A percentile compares a stretch with the other conserved stretches of the same genome.
Conservation (phyloP, 2,113 vertebrate species). For the Nanorana parkeri region DNA sequence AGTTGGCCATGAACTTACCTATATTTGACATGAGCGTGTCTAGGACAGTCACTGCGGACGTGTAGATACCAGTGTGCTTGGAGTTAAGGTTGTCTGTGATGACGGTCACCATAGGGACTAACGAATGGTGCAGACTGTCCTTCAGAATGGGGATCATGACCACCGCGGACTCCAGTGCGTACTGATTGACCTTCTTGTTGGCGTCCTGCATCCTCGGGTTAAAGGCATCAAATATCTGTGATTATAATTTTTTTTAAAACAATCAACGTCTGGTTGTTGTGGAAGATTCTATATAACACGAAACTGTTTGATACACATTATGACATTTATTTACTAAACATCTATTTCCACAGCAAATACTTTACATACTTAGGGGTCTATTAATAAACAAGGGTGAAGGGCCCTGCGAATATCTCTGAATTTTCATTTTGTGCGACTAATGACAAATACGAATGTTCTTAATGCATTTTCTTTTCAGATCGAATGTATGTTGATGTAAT, state of each 20-base stretch:
- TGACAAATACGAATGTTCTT: too few species aligned
- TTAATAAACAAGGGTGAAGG: too few species aligned
- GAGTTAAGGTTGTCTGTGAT: constrained; percentile 73
- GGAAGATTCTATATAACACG: too few species aligned
- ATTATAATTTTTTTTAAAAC: constrained; percentile 32
- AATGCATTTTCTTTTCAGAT: too few species aligned
- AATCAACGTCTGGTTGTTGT: too few species aligned
- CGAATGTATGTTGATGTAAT: too few species aligned
- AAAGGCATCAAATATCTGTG: constrained; percentile 75
- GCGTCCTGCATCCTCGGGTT: constrained; percentile 71
- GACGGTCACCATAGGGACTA: constrained; percentile 59
- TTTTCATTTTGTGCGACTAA: too few species aligned
- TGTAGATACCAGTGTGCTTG: constrained; percentile 63
- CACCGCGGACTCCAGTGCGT: constrained; percentile 59
- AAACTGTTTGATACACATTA: too few species aligned
- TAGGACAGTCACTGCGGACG: constrained; percentile 57
- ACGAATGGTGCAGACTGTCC: constrained; percentile 62
- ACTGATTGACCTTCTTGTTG: constrained; percentile 74
- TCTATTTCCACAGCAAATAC: too few species aligned
- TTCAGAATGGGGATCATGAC: constrained; percentile 62
- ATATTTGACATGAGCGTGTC: constrained; percentile 63
- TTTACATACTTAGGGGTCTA: too few species aligned
- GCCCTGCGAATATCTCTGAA: too few species aligned
- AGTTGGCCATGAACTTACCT: constrained; percentile 59
- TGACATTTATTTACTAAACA: too few species aligned